phyloP scores from a whole-genome alignment of 1,140 invertebrate genomes.

The Drosophila santomea region DNA sequence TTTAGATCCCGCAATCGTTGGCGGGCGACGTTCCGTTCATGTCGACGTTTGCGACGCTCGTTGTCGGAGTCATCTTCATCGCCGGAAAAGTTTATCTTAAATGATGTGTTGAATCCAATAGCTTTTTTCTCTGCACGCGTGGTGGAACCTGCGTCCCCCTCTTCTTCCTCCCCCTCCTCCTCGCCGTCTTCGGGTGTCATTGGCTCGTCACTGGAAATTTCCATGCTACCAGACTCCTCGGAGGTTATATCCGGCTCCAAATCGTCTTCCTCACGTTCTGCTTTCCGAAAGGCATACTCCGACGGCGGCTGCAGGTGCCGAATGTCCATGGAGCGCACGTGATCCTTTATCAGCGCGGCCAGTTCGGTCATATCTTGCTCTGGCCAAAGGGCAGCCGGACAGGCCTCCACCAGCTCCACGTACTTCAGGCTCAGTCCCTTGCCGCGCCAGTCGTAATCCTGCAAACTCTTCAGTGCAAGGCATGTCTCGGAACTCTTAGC shows the following conservation, averaged over 20 bases:
- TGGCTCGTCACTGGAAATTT: constrained; percentile 57
- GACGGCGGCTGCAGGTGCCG: constrained; percentile 57
- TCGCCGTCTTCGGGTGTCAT: constrained; percentile 7
- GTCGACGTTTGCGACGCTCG: not conserved
- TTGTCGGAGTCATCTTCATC: not conserved
- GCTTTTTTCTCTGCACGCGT: not conserved
- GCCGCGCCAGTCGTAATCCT: constrained; percentile 66
- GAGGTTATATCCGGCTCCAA: constrained; percentile 41
- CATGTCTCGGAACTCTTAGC: constrained; percentile 52
- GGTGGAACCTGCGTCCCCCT: not conserved
- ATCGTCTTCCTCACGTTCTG: constrained; percentile 1
- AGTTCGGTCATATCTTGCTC: constrained; percentile 55
- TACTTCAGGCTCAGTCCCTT: constrained; percentile 69
- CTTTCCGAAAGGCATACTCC: constrained; percentile 32
- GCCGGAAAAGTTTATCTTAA: not conserved
- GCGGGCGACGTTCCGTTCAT: constrained; percentile 45
- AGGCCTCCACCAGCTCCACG: constrained; percentile 68
- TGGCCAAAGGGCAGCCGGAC: constrained; percentile 63
- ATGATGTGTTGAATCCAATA: not conserved
- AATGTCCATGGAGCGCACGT: constrained; percentile 54
- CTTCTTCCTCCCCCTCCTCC: constrained; percentile 24
- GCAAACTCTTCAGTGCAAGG: constrained; percentile 32
- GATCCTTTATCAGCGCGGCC: constrained; percentile 33
- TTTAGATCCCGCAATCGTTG: constrained; percentile 50
- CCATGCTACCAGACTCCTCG: constrained; percentile 14